Evolutionary conservation across 2,113 vertebrate species (phyloP).

Genomic region (Alligator mississippiensis): DNA sequence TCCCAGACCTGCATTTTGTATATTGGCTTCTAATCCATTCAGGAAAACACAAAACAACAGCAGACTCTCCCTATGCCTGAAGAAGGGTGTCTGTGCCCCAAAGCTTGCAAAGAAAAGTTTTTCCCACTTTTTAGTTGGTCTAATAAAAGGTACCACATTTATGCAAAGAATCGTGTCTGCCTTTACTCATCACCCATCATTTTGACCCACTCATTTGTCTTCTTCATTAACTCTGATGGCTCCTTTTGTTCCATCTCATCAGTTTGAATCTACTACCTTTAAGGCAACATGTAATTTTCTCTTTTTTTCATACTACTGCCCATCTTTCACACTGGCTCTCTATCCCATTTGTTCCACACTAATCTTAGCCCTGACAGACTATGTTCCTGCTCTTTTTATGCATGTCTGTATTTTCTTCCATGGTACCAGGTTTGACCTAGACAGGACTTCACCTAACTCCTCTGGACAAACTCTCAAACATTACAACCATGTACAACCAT

Average conservation of each 20-base stretch:
- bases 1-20: no score
- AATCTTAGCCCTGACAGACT: neutral
- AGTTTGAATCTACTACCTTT: neutral
- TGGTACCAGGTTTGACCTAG: neutral
- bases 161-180: no score
- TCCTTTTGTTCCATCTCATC: neutral
- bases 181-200: neutral
- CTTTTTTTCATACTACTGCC: neutral
- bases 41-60: no score
- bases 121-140: no score
- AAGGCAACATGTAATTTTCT: neutral
- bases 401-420: neutral
- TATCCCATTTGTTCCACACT: neutral
- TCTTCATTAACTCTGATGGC: neutral
- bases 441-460: neutral
- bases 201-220: neutral
- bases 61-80: no score
- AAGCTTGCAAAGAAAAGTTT: no score
- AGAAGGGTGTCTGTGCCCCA: no score
- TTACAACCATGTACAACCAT: no score
- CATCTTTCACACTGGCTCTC: accelerated
- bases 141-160: no score
- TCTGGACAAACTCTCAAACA: neutral
- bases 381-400: neutral
- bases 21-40: no score